Evolutionary conservation across 2,797 vertebrate genomes (phyloP).

Genomic region (Ispidina picta): DNA sequence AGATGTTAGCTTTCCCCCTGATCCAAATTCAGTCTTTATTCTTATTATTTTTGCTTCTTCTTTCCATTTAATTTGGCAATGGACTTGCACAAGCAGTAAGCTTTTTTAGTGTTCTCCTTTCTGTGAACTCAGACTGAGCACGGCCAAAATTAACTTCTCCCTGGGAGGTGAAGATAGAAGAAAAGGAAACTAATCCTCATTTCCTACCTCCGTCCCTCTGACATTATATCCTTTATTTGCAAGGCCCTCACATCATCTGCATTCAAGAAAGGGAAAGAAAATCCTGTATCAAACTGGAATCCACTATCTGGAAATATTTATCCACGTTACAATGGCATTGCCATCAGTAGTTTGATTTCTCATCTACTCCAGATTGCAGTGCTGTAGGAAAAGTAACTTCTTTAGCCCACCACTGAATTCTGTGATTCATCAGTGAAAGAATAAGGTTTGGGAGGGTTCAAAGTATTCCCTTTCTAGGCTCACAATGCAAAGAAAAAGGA

Average conservation of each 20-base stretch:
- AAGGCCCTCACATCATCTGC: background rate
- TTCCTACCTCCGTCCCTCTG: background rate
- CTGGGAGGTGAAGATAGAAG: constrained; percentile 43
- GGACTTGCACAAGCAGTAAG: constrained; percentile 45
- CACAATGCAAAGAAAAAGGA: background rate
- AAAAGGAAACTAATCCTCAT: constrained; percentile 48
- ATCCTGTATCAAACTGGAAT: background rate
- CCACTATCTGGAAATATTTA: constrained; percentile 31
- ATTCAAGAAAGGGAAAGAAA: background rate
- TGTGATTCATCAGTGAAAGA: constrained; percentile 21
- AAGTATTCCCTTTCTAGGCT: constrained; percentile 14
- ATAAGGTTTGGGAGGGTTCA: background rate
- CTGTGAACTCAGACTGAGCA: constrained; percentile 59
- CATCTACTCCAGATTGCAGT: background rate
- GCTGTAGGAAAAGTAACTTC: background rate
- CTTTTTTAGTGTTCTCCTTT: constrained; percentile 61
- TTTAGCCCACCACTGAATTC: constrained; percentile 9
- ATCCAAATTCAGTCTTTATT: constrained; percentile 52
- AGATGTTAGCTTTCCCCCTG: background rate
- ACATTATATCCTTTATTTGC: constrained; percentile 18
- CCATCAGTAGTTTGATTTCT: background rate
- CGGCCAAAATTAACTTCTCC: constrained; percentile 65
- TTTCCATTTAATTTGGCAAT: constrained; percentile 70
- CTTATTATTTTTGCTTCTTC: constrained; percentile 50
- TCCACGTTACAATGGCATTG: background rate